These are phyloP conservation scores for Papilio polyxenes DNA, from an alignment of 1,140 invertebrate genomes.

Conservation along the genomic window DNA sequence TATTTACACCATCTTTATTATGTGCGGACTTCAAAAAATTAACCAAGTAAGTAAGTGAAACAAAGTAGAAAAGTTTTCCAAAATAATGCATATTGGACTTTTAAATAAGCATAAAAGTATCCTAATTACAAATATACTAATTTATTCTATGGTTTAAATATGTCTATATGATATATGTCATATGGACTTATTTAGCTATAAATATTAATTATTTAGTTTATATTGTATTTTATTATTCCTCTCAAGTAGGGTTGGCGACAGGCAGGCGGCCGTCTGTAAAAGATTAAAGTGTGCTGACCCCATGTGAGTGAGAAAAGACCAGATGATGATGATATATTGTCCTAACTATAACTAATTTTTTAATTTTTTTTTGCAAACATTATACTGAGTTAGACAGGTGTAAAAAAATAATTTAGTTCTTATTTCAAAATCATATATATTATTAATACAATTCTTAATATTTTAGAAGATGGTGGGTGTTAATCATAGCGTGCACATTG, in stretches of 20 bases:
- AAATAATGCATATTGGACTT: neutral
- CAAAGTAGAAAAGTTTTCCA: neutral
- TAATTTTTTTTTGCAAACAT: no score
- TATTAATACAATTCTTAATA: constrained; percentile 23
- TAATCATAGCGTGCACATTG: constrained; percentile 67
- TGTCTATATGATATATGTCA: constrained; percentile 38
- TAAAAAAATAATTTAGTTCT: constrained; percentile 81
- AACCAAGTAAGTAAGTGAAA: constrained; percentile 82
- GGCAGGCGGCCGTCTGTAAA: no score
- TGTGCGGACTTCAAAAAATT: constrained; percentile 85
- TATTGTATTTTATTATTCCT: no score
- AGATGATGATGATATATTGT: no score
- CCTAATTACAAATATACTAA: neutral
- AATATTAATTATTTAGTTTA: no score
- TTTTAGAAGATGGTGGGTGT: constrained; percentile 69
- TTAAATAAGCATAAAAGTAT: neutral
- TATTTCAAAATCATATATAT: neutral
- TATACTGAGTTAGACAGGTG: no score
- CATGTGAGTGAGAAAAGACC: no score
- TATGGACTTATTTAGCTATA: no score
- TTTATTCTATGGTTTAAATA: neutral
- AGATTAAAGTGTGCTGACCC: no score
- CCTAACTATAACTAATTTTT: no score
- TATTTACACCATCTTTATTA: constrained; percentile 88
- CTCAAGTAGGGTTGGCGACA: no score